Evolutionary conservation across 2,797 vertebrate species (phyloP).

Genomic region (Microctenopoma stevenorrisi): DNA sequence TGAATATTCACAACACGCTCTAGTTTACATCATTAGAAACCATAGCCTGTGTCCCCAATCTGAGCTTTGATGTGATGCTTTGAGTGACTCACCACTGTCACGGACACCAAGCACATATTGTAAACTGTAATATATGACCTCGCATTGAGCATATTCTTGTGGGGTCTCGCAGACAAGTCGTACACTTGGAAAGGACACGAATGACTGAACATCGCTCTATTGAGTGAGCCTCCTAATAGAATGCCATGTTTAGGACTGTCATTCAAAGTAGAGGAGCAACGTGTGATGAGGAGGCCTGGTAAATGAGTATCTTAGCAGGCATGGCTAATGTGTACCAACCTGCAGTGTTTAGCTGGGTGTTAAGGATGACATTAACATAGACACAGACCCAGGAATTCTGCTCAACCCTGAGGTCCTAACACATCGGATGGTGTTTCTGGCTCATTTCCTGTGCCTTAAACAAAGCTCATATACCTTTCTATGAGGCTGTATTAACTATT

Average conservation of each 20-base stretch:
- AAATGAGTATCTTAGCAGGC: slow-evolving; percentile 73
- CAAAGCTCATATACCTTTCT: slow-evolving; percentile 82
- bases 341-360: slow-evolving; percentile 79
- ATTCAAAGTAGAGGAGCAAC: slow-evolving; percentile 67
- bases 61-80: slow-evolving; percentile 59
- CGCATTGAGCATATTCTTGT: slow-evolving; percentile 67
- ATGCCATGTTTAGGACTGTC: slow-evolving; percentile 75
- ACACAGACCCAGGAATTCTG: slow-evolving; percentile 72
- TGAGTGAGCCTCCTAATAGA: slow-evolving; percentile 74
- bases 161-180: slow-evolving; percentile 66
- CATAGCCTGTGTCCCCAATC: slow-evolving; percentile 58
- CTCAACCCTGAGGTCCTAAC: slow-evolving; percentile 79
- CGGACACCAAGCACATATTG: slow-evolving; percentile 64
- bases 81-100: slow-evolving; percentile 67
- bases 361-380: slow-evolving; percentile 80
- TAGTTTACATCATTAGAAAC: slow-evolving; percentile 61
- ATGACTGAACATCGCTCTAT: slow-evolving; percentile 77
- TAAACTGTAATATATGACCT: slow-evolving; percentile 78
- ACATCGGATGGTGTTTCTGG: slow-evolving; percentile 82
- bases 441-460: slow-evolving; percentile 85
- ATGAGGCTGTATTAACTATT: slow-evolving; percentile 37
- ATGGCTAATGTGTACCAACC: slow-evolving; percentile 76
- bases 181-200: slow-evolving; percentile 72
- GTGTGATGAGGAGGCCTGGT: slow-evolving; percentile 60
- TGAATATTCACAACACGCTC: slow-evolving; percentile 65